Conservation (phyloP, 2,888 invertebrate genomes). For the Synergus itoensis region DNA sequence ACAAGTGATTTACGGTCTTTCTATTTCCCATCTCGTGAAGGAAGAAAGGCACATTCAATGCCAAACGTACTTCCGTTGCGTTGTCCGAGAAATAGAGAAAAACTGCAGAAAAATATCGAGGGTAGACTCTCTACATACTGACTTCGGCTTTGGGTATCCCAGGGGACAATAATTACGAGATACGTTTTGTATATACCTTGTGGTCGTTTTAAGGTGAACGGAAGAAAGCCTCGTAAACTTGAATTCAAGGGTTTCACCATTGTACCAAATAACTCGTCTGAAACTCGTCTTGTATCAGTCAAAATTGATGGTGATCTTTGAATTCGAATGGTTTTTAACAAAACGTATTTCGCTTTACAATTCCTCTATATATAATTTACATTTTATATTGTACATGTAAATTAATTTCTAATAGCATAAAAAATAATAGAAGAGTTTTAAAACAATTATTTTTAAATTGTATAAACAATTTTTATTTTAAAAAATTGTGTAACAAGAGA, state of each 20-base stretch:
- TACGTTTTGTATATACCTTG: not conserved
- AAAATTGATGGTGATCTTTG: not conserved
- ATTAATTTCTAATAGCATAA: too few species aligned
- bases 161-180: conserved; percentile 8
- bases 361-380: not conserved
- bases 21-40: not conserved
- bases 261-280: not conserved
- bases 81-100: not conserved
- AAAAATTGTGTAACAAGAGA: too few species aligned
- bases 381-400: not conserved
- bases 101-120: conserved; percentile 11
- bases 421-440: too few species aligned
- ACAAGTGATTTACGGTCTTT: not conserved
- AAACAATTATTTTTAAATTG: too few species aligned
- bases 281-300: not conserved
- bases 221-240: not conserved
- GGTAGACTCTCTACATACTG: not conserved
- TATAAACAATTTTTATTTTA: too few species aligned
- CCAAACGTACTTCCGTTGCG: not conserved
- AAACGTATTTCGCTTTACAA: not conserved
- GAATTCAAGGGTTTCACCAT: not conserved
- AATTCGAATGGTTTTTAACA: not conserved
- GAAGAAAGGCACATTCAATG: not conserved
- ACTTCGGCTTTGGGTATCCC: not conserved
- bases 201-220: not conserved